A percentile compares a stretch with the other conserved stretches of the same genome.
These are phyloP conservation scores for Gallinago solitaria DNA, from an alignment of 2,797 vertebrate species.

Conservation along the genomic window DNA sequence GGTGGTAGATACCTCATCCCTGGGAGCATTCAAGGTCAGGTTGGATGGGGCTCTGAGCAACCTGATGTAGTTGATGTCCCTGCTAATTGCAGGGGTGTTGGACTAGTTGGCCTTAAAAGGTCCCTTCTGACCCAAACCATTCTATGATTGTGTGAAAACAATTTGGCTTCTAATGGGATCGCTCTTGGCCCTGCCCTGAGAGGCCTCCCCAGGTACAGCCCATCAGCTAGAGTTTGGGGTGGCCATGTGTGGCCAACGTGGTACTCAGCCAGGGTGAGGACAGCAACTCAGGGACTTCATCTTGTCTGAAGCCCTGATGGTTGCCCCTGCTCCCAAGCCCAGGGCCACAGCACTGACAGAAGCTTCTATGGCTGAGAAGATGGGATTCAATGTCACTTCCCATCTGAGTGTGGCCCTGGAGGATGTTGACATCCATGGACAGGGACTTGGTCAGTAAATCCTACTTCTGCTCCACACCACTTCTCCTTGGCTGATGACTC, in stretches of 20 bases:
- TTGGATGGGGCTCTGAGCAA: background rate
- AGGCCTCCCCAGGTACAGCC: background rate
- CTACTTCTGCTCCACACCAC: rapidly evolving
- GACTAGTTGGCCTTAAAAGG: background rate
- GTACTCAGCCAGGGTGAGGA: background rate
- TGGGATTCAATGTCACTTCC: background rate
- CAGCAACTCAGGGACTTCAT: background rate
- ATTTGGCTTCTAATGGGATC: background rate
- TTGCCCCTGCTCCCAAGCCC: background rate
- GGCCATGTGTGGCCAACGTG: background rate
- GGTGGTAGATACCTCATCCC: background rate
- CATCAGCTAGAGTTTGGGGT: background rate
- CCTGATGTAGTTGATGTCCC: background rate
- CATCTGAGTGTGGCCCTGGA: background rate
- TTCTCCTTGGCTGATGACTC: rapidly evolving
- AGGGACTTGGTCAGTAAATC: background rate
- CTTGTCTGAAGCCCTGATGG: background rate
- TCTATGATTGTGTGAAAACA: background rate
- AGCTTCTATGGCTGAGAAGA: background rate
- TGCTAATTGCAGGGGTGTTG: background rate
- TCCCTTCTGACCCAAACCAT: background rate
- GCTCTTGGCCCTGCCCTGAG: background rate
- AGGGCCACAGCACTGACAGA: no score
- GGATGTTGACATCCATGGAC: rapidly evolving
- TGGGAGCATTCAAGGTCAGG: background rate